These are phyloP conservation scores for Ericerus pela DNA, from an alignment of 1,140 invertebrate genomes.

Conservation along the genomic window DNA sequence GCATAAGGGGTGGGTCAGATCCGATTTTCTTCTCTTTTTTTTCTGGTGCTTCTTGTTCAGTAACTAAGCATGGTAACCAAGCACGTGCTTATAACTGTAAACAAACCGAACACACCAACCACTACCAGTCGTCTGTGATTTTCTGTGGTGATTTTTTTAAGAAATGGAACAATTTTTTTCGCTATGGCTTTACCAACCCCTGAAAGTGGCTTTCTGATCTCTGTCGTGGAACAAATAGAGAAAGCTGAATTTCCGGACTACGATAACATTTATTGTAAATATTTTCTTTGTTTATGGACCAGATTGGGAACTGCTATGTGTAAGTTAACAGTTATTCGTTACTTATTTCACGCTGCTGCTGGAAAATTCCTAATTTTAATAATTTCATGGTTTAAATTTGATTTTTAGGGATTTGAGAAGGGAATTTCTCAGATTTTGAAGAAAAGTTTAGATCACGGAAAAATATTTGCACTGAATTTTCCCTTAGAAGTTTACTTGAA, in stretches of 20 bases:
- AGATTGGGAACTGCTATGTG: conserved; percentile 54
- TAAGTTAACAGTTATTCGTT: conserved; percentile 31
- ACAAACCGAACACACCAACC: too few species aligned
- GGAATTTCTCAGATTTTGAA: conserved; percentile 55
- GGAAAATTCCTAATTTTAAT: background rate
- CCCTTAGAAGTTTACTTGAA: conserved; percentile 61
- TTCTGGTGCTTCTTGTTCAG: too few species aligned
- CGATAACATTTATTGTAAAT: conserved; percentile 58
- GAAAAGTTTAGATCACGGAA: conserved; percentile 43
- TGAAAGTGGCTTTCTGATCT: conserved; percentile 34
- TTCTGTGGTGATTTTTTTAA: too few species aligned
- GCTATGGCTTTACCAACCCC: background rate
- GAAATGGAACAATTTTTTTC: too few species aligned
- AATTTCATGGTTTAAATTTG: background rate
- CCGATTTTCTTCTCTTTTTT: too few species aligned
- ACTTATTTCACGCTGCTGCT: background rate
- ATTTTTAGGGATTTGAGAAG: conserved; percentile 51
- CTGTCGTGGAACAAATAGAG: conserved; percentile 47
- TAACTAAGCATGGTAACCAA: too few species aligned
- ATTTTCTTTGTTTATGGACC: conserved; percentile 50
- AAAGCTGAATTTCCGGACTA: conserved; percentile 48
- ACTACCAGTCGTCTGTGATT: too few species aligned
- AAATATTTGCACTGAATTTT: conserved; percentile 57
- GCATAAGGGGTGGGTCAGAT: too few species aligned
- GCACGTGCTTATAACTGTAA: too few species aligned